Percentiles rank a stretch among this genome's conserved stretches.
These are phyloP conservation scores for Aegithalos caudatus DNA, from an alignment of 2,113 vertebrate species.

Conservation along the genomic window DNA sequence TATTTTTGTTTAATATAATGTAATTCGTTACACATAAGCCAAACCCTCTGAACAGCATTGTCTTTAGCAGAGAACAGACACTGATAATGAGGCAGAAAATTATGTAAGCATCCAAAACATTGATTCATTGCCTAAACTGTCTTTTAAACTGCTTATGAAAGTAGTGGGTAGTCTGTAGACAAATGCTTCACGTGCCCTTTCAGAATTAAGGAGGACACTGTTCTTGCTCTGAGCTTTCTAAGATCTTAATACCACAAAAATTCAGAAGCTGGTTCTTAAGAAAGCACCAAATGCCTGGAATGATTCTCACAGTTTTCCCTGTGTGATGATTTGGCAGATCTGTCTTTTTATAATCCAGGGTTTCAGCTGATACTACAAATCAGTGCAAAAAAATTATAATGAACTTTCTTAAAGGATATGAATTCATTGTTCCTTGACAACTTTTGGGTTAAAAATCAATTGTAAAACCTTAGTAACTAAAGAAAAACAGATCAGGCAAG, in stretches of 20 bases:
- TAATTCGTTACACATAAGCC: conserved; percentile 47
- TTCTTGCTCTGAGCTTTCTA: background rate
- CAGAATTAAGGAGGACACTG: background rate
- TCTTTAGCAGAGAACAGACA: background rate
- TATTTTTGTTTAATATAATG: conserved; percentile 46
- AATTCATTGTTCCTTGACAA: background rate
- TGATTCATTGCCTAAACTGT: background rate
- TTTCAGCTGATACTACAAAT: background rate
- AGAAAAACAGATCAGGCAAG: background rate
- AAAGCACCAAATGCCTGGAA: background rate
- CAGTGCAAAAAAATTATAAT: background rate
- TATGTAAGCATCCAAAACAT: background rate
- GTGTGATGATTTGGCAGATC: background rate
- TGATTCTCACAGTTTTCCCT: background rate
- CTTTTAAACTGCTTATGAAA: background rate
- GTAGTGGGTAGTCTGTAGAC: background rate
- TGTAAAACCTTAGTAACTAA: background rate
- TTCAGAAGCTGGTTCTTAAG: background rate
- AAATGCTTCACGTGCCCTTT: background rate
- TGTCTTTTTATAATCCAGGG: background rate
- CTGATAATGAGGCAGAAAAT: conserved; percentile 39
- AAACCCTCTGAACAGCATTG: conserved; percentile 19
- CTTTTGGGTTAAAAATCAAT: background rate
- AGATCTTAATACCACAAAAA: background rate
- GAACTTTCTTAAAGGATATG: background rate